Base-by-base conservation (phyloP, 2,888 invertebrate genomes). In the Nowickia ferox region DNA sequence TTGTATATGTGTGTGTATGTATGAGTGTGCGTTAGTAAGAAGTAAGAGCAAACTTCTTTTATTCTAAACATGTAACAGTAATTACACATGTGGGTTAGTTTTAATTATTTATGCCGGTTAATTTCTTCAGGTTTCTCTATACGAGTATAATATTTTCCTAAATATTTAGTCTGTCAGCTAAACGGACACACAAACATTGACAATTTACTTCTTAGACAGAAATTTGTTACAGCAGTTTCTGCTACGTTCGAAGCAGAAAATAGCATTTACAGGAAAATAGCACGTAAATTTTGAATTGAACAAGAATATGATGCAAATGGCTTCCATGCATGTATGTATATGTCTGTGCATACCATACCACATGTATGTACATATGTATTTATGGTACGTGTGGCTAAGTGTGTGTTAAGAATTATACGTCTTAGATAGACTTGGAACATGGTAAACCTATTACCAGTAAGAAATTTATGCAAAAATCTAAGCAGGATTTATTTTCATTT, bases 401-500 rank as follows among this genome's bases (percentile, higher is more conserved):
- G 30, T 74, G 59, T 22, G 19, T 38, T 42, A 66, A 66, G 55
- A 57, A 22, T 59, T 40, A 48, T 46, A 68, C 59, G 48, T 77
- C n/a, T 59, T 68, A 68, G 40, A 59, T 44, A 61, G 61, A 44
- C 13, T 59, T 61, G 42, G 17, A 13, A 42, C 9, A 51, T 22
- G 44, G 17, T 78, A 61, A 78, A 78, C 42, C 53, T 61, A 53
- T 69, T 69, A 69, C 51, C 15, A 51, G 8, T 22, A 71, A 42
- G 19, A 55, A 55, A 72, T 71, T 71, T 72, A 71, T 79, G 61
- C 55, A 63, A 63, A 79, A 61, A 71, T 79, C 42, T 63, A 71
- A 79, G n/a, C 63, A 63, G 71, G 53, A 71, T 79, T 71, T 55
- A 79, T 61, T 61, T 51, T 53, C 44, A 69, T 69, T 78, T 63